Percentiles rank a stretch among this genome's conserved stretches.
Evolutionary conservation across 2,113 vertebrate genomes (phyloP).

Genomic region (Cettia cetti): DNA sequence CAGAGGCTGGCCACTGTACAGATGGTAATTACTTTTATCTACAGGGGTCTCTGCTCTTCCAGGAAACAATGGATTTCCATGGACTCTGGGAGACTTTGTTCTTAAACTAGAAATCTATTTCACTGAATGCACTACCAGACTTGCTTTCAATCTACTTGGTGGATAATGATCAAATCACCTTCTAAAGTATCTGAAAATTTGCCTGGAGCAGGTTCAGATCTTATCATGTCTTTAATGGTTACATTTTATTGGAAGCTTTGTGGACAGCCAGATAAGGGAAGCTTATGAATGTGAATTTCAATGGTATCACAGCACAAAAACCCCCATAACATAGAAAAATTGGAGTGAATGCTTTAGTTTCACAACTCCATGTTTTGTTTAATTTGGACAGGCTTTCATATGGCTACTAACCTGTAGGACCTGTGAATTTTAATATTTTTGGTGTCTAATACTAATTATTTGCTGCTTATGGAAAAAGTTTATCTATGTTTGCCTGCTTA

Average conservation of each 20-base stretch:
- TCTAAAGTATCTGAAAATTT: background rate
- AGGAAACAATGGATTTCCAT: background rate
- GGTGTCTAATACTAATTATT: background rate
- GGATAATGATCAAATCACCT: background rate
- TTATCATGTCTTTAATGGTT: background rate
- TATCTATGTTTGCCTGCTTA: background rate
- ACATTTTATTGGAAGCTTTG: background rate
- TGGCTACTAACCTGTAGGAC: background rate
- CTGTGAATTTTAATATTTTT: background rate
- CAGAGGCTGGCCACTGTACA: background rate
- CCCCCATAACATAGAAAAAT: rapidly evolving
- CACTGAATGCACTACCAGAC: too few species aligned
- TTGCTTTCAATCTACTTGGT: background rate
- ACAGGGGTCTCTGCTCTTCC: background rate
- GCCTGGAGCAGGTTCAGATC: background rate
- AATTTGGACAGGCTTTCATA: background rate
- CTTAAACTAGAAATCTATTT: background rate
- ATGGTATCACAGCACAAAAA: background rate
- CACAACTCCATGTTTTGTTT: background rate
- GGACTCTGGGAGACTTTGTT: background rate
- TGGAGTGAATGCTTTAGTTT: background rate
- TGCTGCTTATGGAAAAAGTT: background rate
- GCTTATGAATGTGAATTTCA: background rate
- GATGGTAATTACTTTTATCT: background rate
- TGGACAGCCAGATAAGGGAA: background rate